A percentile compares a stretch with the other conserved stretches of the same genome.
These are phyloP conservation scores for Chloroclysta siterata DNA, from an alignment of 2,888 invertebrate genomes.

Conservation along the genomic window DNA sequence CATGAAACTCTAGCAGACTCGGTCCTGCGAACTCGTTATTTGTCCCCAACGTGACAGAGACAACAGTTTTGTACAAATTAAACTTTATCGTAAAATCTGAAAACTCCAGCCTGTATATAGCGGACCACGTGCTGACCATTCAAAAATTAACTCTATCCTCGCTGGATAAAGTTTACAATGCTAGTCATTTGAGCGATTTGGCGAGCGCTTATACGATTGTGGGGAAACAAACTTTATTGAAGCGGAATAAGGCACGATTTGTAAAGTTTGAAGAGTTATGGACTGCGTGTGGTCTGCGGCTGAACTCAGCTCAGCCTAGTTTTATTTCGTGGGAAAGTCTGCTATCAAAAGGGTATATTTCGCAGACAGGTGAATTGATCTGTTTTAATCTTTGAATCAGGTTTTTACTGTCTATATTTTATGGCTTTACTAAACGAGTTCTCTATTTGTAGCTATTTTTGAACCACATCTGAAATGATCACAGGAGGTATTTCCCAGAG, in stretches of 20 bases:
- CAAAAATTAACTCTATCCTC: slow-evolving; percentile 25
- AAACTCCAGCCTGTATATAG: slow-evolving; percentile 31
- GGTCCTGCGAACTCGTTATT: slow-evolving; percentile 28
- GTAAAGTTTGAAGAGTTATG: not conserved
- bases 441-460: not conserved
- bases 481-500: too few relatives aligned
- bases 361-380: slow-evolving; percentile 48
- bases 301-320: slow-evolving; percentile 38
- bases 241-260: slow-evolving; percentile 18
- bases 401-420: not conserved
- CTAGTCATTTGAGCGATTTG: slow-evolving; percentile 4
- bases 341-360: slow-evolving; percentile 37
- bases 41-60: slow-evolving; percentile 32
- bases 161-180: slow-evolving; percentile 15
- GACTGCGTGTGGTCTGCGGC: slow-evolving; percentile 39
- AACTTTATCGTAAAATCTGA: slow-evolving; percentile 38
- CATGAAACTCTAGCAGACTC: slow-evolving; percentile 16
- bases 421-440: slow-evolving; percentile 4
- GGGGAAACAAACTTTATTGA: slow-evolving; percentile 30
- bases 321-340: slow-evolving; percentile 46
- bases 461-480: not conserved
- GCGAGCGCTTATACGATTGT: slow-evolving; percentile 7
- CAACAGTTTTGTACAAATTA: slow-evolving; percentile 38
- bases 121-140: slow-evolving; percentile 21
- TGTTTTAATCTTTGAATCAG: slow-evolving; percentile 34